Evolutionary conservation across 2,888 invertebrate genomes (phyloP).

Genomic region (Melanostoma mellinum): DNA sequence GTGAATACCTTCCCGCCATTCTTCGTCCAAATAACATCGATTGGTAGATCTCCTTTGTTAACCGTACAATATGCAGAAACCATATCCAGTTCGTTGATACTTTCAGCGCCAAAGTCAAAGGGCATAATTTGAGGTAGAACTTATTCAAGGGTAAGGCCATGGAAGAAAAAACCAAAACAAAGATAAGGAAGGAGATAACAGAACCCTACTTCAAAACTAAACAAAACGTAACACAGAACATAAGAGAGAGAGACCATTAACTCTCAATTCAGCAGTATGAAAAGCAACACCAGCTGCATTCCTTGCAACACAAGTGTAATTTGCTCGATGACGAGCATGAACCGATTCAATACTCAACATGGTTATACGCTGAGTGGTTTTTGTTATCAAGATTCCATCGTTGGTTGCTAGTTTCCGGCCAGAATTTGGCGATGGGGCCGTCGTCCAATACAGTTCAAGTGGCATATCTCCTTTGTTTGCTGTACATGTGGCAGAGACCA

Average conservation of each 20-base stretch:
- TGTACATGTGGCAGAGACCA: conserved; percentile 88
- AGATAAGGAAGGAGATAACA: conserved; percentile 46
- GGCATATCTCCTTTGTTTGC: conserved; percentile 91
- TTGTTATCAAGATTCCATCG: conserved; percentile 85
- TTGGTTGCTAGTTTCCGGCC: conserved; percentile 84
- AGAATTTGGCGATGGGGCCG: conserved; percentile 83
- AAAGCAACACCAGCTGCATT: conserved; percentile 87
- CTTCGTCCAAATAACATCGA: conserved; percentile 88
- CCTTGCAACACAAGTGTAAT: conserved; percentile 89
- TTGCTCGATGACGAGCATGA: conserved; percentile 87
- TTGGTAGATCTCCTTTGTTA: conserved; percentile 89
- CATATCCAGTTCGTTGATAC: conserved; percentile 87
- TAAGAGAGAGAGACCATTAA: conserved; percentile 85
- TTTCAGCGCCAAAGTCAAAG: conserved; percentile 88
- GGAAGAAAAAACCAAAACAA: conserved; percentile 34
- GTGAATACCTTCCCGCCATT: conserved; percentile 82
- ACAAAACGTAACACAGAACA: conserved; percentile 24
- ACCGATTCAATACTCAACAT: conserved; percentile 88
- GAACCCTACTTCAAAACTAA: conserved; percentile 59
- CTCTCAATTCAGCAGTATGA: conserved; percentile 87
- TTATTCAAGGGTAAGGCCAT: conserved; percentile 76
- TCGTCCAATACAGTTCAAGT: conserved; percentile 87
- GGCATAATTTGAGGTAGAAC: conserved; percentile 88
- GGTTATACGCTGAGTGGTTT: conserved; percentile 85
- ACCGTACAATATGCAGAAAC: conserved; percentile 88